Conservation (phyloP, 1,140 invertebrate species). For the Meteorus sp. region DNA sequence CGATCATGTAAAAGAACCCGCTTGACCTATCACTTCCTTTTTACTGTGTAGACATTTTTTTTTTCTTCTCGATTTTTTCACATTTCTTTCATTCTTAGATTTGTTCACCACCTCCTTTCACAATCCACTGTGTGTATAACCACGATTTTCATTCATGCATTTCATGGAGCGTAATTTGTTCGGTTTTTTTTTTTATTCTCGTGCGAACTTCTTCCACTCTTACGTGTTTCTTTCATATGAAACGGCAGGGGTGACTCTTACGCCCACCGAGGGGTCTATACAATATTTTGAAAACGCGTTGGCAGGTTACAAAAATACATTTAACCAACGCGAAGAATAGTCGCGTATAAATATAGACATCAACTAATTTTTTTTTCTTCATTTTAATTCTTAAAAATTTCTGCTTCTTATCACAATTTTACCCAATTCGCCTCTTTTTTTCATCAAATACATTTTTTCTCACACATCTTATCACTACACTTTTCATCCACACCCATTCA, state of each 20-base stretch:
- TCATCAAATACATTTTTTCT: too few relatives aligned
- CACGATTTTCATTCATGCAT: not conserved
- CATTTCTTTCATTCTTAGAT: too few relatives aligned
- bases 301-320: not conserved
- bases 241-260: not conserved
- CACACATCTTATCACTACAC: too few relatives aligned
- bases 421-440: too few relatives aligned
- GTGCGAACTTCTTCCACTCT: not conserved
- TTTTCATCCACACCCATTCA: too few relatives aligned
- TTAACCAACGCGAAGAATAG: too few relatives aligned
- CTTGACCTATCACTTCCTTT: slow-evolving; percentile 2
- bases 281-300: not conserved
- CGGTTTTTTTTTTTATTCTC: not conserved
- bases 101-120: too few relatives aligned
- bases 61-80: not conserved
- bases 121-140: too few relatives aligned
- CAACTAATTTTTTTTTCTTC: slow-evolving; percentile 5
- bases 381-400: too few relatives aligned
- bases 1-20: not conserved
- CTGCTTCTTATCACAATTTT: too few relatives aligned
- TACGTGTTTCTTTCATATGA: not conserved
- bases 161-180: not conserved
- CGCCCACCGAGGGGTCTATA: not conserved
- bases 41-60: not conserved
- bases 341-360: too few relatives aligned